Evolutionary conservation across 2,888 invertebrate genomes (phyloP).

Genomic region (Aromia moschata): DNA sequence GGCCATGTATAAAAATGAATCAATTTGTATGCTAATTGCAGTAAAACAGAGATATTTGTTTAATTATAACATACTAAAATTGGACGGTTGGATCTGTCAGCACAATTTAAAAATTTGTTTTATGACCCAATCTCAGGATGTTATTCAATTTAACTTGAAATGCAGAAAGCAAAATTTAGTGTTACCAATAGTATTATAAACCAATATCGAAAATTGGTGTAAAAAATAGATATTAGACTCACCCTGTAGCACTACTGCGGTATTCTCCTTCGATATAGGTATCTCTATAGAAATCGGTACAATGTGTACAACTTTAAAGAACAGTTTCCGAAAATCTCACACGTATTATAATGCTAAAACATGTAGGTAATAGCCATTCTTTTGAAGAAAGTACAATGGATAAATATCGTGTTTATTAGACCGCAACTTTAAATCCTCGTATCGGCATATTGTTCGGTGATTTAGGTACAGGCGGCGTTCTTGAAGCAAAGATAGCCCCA

Average conservation of each 20-base stretch:
- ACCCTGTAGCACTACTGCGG: neutral
- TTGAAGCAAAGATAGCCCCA: conserved; percentile 42
- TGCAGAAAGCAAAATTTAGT: too few relatives aligned
- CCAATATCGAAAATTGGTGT: too few relatives aligned
- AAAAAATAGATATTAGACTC: neutral
- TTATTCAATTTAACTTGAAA: too few relatives aligned
- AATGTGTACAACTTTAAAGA: neutral
- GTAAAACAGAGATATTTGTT: too few relatives aligned
- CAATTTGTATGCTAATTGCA: too few relatives aligned
- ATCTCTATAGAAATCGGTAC: conserved; percentile 13
- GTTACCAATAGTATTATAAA: too few relatives aligned
- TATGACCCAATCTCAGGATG: too few relatives aligned
- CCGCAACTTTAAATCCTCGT: conserved; percentile 32
- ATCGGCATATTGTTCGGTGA: conserved; percentile 4
- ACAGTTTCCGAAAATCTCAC: conserved; percentile 15
- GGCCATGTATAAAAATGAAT: too few relatives aligned
- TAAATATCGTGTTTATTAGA: conserved; percentile 30
- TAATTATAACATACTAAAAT: too few relatives aligned
- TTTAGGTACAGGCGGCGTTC: conserved; percentile 24
- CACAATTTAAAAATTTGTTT: too few relatives aligned
- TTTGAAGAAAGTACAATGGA: conserved; percentile 21
- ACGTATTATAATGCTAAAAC: conserved; percentile 13
- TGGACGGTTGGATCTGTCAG: too few relatives aligned
- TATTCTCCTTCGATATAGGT: too few relatives aligned
- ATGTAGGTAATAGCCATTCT: conserved; percentile 15